Evolutionary conservation across 1,140 invertebrate genomes (phyloP), one percentile per base, ranked within the genome.

Genomic region (Drosophila willistoni): DNA sequence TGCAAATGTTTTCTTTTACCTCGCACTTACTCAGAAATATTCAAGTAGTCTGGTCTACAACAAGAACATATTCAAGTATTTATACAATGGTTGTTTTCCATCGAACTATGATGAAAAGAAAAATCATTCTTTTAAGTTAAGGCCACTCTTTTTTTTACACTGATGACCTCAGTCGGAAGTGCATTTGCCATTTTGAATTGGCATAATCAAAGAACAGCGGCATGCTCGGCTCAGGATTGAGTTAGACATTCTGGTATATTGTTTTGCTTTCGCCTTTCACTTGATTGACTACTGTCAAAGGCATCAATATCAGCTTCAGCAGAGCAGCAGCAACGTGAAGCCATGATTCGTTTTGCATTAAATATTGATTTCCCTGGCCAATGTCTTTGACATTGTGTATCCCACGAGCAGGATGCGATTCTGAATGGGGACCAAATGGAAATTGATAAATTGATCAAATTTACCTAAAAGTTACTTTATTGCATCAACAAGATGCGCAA

Each of bases 271-370:
- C n/a, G 13, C 19, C 39, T 70, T 75, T 51, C 67, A 61, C 73
- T 42, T 77, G 74, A 77, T 76, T 77, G 75, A 71, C 68, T 77
- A 71, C 68, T 77, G 74, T 67, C 75, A 77, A 77, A 77, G 61
- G 9, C 67, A 62, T 54, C n/a, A 34, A 39, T 63, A 44, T 56
- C 36, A 29, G 19, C 19, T 7, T 2, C 2, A 44, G 42, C n/a
- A 44, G 7, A 7, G 42, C 42, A 47, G 17, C 14, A 47, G 42
- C 44, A 51, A 10, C 17, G 44, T 9, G 9, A 47, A 51, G 33
- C 57, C 56, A n/a, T 42, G n/a, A 54, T 60, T 66, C 71, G 39
- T 47, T 63, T 63, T 44, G 61, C 42, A 36, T 63, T 25, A 17
- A 6, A 29, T 69, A 76, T 76, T 14, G 73, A 76, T 76, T 76